Conservation (phyloP, 2,888 invertebrate species). For the Aphidoletes aphidimyza region DNA sequence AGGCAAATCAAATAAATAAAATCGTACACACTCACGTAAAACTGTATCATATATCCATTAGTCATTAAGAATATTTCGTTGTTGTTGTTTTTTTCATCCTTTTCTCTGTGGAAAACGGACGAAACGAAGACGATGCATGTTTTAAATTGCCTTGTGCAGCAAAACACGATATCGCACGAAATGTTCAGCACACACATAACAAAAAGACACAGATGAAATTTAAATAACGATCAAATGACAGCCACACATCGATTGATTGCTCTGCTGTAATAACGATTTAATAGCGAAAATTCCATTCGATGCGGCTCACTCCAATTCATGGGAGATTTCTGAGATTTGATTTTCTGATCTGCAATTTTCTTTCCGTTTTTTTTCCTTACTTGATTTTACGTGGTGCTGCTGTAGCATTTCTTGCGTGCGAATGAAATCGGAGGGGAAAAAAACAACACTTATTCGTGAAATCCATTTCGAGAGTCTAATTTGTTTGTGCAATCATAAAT, state of each 20-base stretch:
- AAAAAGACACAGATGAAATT: neutral
- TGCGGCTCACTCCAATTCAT: no score
- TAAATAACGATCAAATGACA: constrained; percentile 48
- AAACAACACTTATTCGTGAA: constrained; percentile 16
- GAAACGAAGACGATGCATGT: no score
- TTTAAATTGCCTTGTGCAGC: no score
- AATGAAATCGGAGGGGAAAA: neutral
- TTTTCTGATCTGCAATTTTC: no score
- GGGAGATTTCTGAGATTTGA: neutral
- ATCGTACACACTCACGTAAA: constrained; percentile 23
- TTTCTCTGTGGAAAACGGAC: no score
- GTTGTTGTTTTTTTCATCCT: neutral
- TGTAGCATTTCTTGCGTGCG: neutral
- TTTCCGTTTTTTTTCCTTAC: neutral
- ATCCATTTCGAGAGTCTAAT: neutral
- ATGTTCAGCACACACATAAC: no score
- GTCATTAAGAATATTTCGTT: neutral
- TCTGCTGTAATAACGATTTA: neutral
- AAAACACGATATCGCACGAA: no score
- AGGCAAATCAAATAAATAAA: constrained; percentile 53
- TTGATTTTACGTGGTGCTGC: no score
- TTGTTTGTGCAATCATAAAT: constrained; percentile 38
- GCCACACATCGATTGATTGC: constrained; percentile 41
- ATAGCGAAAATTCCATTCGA: constrained; percentile 36
- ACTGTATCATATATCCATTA: constrained; percentile 47